phyloP scores from a whole-genome alignment of 2,797 vertebrate species.

The Gallinago nigripennis region DNA sequence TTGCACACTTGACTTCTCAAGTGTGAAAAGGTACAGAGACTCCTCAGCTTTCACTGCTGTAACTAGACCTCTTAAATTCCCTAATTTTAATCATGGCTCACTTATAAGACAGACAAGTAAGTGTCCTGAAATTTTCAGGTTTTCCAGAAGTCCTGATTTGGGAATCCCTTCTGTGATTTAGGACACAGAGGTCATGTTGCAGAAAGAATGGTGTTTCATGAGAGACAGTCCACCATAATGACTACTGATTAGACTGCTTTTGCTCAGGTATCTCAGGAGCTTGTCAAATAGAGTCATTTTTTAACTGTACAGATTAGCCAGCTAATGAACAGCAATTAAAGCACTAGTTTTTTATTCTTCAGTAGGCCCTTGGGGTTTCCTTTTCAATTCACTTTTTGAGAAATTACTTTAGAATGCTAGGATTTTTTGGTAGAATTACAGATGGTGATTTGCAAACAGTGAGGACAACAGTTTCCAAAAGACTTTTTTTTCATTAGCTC shows the following conservation, averaged over 20 bases:
- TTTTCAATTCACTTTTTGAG: neutral
- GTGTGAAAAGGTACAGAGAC: neutral
- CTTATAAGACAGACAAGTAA: neutral
- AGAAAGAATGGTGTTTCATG: neutral
- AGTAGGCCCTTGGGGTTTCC: neutral
- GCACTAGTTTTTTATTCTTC: neutral
- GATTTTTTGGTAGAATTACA: neutral
- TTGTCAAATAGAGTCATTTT: neutral
- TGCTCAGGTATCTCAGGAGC: neutral
- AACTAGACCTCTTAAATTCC: neutral
- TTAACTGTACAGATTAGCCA: neutral
- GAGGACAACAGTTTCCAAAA: neutral
- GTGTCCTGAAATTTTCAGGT: neutral
- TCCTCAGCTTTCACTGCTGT: neutral
- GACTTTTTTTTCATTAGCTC: neutral
- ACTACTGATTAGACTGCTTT: fast-evolving
- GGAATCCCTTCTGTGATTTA: neutral
- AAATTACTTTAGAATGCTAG: neutral
- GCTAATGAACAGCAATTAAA: neutral
- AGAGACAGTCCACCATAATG: neutral
- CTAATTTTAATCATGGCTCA: neutral
- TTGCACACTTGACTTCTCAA: neutral
- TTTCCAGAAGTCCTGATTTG: neutral
- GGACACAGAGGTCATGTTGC: neutral
- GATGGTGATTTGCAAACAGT: neutral